Evolutionary conservation across 2,797 vertebrate genomes (phyloP).

Genomic region (Sebastes trivittatus): DNA sequence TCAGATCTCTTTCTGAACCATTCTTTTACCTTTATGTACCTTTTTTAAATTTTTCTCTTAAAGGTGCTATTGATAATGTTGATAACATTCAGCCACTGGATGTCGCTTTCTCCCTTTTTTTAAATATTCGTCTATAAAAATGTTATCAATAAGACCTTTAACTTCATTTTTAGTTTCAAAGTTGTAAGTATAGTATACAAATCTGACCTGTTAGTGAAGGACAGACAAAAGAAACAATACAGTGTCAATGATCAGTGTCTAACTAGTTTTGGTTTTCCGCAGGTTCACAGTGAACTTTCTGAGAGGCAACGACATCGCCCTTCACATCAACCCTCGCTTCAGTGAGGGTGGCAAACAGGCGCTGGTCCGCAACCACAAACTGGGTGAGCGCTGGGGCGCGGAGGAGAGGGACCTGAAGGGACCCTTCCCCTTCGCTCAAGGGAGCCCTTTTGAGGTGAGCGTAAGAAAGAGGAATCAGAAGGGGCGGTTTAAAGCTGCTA

Average conservation of each 20-base stretch:
- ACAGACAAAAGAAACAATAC: background rate
- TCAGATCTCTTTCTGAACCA: background rate
- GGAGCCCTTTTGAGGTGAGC: conserved; percentile 84
- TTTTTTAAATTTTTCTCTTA: background rate
- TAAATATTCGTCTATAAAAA: too few species aligned
- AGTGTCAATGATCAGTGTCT: background rate
- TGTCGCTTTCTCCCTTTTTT: too few species aligned
- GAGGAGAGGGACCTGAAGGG: conserved; percentile 81
- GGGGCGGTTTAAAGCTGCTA: background rate
- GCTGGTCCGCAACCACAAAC: conserved; percentile 81
- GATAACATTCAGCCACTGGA: too few species aligned
- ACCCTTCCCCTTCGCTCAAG: conserved; percentile 79
- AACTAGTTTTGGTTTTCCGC: background rate
- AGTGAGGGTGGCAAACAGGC: conserved; percentile 78
- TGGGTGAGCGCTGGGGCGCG: conserved; percentile 80
- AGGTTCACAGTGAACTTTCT: conserved; percentile 87
- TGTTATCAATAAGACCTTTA: too few species aligned
- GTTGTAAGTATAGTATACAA: background rate
- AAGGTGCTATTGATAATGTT: too few species aligned
- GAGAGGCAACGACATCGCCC: conserved; percentile 83
- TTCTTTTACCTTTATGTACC: background rate
- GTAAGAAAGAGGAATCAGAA: background rate
- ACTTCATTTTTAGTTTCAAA: background rate
- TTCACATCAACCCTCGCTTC: conserved; percentile 86
- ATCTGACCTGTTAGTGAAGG: background rate